Evolutionary conservation across 2,113 vertebrate species (phyloP).

Genomic region (Falco punctatus): DNA sequence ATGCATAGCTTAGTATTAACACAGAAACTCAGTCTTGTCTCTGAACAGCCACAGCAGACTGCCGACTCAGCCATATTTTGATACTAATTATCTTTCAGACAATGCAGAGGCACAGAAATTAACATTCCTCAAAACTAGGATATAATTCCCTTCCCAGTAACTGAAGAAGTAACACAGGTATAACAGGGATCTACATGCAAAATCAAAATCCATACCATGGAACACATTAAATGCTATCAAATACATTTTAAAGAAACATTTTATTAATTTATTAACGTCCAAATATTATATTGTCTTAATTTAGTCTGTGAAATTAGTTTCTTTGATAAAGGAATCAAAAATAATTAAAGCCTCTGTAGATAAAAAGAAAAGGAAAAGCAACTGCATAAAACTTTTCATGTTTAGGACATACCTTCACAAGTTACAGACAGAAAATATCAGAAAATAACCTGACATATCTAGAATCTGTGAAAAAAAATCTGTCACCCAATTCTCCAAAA

Average conservation of each 20-base stretch:
- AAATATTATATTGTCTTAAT: not conserved
- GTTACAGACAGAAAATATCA: not conserved
- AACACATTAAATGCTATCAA: not conserved
- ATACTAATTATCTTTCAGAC: not conserved
- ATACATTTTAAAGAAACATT: not conserved
- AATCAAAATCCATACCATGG: not conserved
- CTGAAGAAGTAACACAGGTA: not conserved
- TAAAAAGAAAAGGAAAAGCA: not conserved
- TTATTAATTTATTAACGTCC: not conserved
- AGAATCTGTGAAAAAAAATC: conserved; percentile 84
- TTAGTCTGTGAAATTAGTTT: not conserved
- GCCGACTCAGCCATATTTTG: not conserved
- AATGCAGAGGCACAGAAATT: not conserved
- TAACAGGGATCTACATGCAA: not conserved
- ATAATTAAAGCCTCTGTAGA: not conserved
- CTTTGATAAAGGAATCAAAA: not conserved
- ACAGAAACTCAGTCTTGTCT: not conserved
- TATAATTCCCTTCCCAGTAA: not conserved
- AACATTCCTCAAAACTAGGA: not conserved
- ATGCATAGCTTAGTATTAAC: not conserved
- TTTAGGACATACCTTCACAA: not conserved
- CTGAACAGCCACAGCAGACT: not conserved
- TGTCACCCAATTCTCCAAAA: conserved; percentile 83
- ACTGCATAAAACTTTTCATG: not conserved
- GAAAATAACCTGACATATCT: conserved; percentile 78